Base-by-base conservation (phyloP, 2,888 invertebrate species). In the Drosophila greeni region DNA sequence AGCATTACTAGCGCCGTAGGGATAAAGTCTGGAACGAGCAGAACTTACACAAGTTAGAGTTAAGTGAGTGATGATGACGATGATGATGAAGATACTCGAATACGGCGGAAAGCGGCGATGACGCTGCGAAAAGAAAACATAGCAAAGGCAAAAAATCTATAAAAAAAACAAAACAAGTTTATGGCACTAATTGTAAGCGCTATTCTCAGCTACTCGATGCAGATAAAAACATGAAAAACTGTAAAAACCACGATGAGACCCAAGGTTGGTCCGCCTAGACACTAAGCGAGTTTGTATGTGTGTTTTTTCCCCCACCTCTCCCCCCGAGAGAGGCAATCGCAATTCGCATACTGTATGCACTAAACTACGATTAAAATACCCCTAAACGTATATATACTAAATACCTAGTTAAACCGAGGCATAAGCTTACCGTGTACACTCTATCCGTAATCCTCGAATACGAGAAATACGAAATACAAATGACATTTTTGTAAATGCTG, bases 1-100 rank as follows among this genome's bases (percentile, higher is more conserved):
- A 86, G 85, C 85, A 86, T 86, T 86, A 86, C 71, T 86, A 86
- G 82, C 47, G 54, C 65, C 58, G 71, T 81, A 83, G 69, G 78
- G 40, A 33, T 40, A 23, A 12, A 39, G 16, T 5, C 42, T 43
- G 16, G 40, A 23, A 45, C 9, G 52, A 45, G 56, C 53, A 59
- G 45, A 48, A 39, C 72, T 42, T 40, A 67, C 72, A 66, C 58
- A 66, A 65, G 12, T 49, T 61, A 65, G 48, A 16, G 37, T 53
- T 52, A 66, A 33, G 36, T 34, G 34, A 31, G 64, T 51, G 14
- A 40, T 7, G 20, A 7, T 39, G 51, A 39, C 18, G 59, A 65
- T 51, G 58, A 69, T 55, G 73, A 68, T 51, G 74, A 75, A 58
- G 74, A 81, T 82, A 80, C 82, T 82, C 80, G 80, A 82, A 80